Evolutionary conservation across 2,888 invertebrate genomes (phyloP), one percentile per base, ranked within the genome.

Genomic region (Tiphia femorata): DNA sequence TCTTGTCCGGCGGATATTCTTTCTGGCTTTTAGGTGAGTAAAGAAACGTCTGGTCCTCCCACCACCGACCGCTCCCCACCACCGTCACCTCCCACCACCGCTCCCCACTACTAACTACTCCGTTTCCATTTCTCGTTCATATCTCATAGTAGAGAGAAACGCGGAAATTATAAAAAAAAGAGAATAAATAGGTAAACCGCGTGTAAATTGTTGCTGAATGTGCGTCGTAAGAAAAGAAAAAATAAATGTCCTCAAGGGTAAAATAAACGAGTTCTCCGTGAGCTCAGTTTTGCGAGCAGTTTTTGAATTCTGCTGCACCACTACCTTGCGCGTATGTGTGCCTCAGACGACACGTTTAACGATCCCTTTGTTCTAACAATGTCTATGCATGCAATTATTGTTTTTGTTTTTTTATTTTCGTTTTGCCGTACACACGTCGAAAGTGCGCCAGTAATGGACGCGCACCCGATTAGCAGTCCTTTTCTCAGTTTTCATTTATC

Each of bases 1-100:
- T n/a, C n/a, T 79, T 80, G 73, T 75, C 68, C 80, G 73, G 76
- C 76, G 81, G 80, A 81, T 76, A 74, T 75, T 73, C 75, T 77
- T 73, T 33, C 78, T 73, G 75, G 77, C 74, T 8, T 27, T 77
- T 81, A 80, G 83, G 83, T 83, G 81, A 83, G 83, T 83, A 83
- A 79, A 76, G 69, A 70, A 52, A 55, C 49, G 64, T 73, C 75
- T 77, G 72, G 73, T n/a, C 75, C 75, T 57, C 58, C 44, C 59
- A 54, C 49, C 57, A n/a, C n/a, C n/a, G n/a, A 62, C 12, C 25
- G 19, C 12, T 33, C 27, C 25, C 29, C 7, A 19, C 23, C 54
- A 69, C 57, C n/a, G n/a, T n/a, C 73, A 73, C 75, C 75, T 57
- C 58, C 44, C 59, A 54, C 49, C 57, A 62, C 12, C 25, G 19